phyloP scores from a whole-genome alignment of 1,140 invertebrate genomes.

The Drosophila nigrodunni region DNA sequence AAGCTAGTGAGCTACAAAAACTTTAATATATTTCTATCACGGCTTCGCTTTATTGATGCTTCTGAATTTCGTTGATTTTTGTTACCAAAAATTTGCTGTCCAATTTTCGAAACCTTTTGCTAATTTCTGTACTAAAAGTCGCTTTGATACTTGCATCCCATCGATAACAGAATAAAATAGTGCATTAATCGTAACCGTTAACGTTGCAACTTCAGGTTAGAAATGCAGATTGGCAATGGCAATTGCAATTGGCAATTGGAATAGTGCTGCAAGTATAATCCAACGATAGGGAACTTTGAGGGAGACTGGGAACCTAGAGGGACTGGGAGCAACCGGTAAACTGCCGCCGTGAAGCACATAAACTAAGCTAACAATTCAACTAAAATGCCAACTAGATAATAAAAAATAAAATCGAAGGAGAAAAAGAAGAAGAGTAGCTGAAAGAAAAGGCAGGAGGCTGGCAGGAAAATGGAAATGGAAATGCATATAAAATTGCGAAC shows the following conservation, averaged over 20 bases:
- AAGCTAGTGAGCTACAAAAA: too few species aligned
- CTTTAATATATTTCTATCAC: too few species aligned
- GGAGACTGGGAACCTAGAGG: neutral
- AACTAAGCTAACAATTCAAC: constrained; percentile 78
- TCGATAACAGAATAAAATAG: constrained; percentile 28
- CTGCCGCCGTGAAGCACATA: constrained; percentile 43
- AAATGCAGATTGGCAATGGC: constrained; percentile 61
- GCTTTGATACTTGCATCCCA: neutral
- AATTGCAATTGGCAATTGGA: constrained; percentile 22
- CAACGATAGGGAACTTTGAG: neutral
- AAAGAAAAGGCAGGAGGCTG: neutral
- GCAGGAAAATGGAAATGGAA: constrained; percentile 59
- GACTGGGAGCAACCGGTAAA: neutral
- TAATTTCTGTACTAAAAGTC: too few species aligned
- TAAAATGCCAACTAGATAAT: constrained; percentile 82
- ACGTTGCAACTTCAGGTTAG: constrained; percentile 34
- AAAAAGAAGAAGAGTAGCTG: constrained; percentile 26
- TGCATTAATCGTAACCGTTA: constrained; percentile 44
- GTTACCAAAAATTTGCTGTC: neutral
- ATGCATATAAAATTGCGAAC: constrained; percentile 70
- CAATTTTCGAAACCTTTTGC: neutral
- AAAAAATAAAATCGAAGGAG: constrained; percentile 72
- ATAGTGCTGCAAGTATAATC: constrained; percentile 56
- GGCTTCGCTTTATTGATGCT: too few species aligned
- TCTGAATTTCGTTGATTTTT: too few species aligned